Evolutionary conservation across 2,888 invertebrate species (phyloP), one percentile per base, ranked within the genome.

Genomic region (Tiliacea aurago): DNA sequence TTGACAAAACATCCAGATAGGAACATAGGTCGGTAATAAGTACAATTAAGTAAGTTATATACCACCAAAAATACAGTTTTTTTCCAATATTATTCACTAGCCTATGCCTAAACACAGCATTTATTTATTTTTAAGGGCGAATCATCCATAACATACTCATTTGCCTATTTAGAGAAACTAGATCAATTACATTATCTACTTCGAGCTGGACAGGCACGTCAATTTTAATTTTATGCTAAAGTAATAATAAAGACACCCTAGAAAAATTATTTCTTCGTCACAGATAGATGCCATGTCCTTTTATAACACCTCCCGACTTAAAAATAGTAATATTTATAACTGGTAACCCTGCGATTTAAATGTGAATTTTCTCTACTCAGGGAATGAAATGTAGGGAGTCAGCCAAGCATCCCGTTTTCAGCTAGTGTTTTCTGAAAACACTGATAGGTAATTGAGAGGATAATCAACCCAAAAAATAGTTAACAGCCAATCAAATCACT

Each of bases 61-160:
- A 65, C 20, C 49, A 70, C 10, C n/a, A 28, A 70, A 49, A 41
- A 41, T 41, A 28, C 11, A n/a, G 9, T 23, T n/a, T n/a, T 33
- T 47, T 49, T 64, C 4, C 4, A 18, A 11, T 47, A 18, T n/a
- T 64, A 28, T 41, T 76, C 10, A 23, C 28, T 74, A 68, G 33
- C 18, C 43, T 53, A 53, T n/a, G 1, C 23, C 41, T 49, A 63
- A 62, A 43, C 13, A 64, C n/a, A 55, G 43, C 62, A 51, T 78
- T 69, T 58, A 83, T 73, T 78, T 78, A 69, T 73, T 78, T 62
- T 45, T 73, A 69, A 33, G n/a, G 62, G 33, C 5, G 10, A 58
- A 43, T 59, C n/a, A 45, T n/a, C 13, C 28, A 56, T 49, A 45
- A 53, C 51, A 33, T 64, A 56, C 28, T 23, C 11, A 67, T 63